phyloP scores from a whole-genome alignment of 2,113 vertebrate genomes.

The Lichenostomus cassidix region DNA sequence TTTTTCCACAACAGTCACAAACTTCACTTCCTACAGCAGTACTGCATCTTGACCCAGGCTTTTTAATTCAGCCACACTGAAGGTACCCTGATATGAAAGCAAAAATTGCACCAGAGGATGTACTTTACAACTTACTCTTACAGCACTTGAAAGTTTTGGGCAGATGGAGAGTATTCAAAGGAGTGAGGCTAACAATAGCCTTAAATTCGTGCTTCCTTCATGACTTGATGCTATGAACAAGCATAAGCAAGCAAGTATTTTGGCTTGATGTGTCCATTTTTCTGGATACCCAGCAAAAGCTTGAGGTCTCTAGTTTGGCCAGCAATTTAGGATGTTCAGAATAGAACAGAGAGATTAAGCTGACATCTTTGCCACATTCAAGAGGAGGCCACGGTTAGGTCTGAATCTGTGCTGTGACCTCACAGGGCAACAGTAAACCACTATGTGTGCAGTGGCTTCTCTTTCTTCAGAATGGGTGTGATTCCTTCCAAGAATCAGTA shows the following conservation, averaged over 20 bases:
- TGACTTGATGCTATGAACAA: not conserved
- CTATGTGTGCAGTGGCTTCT: fast-evolving
- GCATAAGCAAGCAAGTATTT: not conserved
- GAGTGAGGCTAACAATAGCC: not conserved
- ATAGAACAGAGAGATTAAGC: not conserved
- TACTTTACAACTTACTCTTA: not conserved
- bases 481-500: not conserved
- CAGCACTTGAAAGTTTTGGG: not conserved
- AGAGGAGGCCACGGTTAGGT: not conserved
- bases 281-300: not conserved
- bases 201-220: not conserved
- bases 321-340: not conserved
- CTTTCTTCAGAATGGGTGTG: not conserved
- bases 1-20: not conserved
- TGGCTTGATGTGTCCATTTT: not conserved
- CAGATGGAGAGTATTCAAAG: not conserved
- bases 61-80: not conserved
- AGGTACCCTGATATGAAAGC: not conserved
- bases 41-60: not conserved
- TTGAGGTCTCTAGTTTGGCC: not conserved
- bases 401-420: not conserved
- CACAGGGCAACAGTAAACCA: not conserved
- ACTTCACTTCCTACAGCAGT: not conserved
- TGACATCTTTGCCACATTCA: fast-evolving
- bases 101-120: not conserved